Conservation (phyloP, 2,888 invertebrate genomes). For the Drosophila setosimentum region DNA sequence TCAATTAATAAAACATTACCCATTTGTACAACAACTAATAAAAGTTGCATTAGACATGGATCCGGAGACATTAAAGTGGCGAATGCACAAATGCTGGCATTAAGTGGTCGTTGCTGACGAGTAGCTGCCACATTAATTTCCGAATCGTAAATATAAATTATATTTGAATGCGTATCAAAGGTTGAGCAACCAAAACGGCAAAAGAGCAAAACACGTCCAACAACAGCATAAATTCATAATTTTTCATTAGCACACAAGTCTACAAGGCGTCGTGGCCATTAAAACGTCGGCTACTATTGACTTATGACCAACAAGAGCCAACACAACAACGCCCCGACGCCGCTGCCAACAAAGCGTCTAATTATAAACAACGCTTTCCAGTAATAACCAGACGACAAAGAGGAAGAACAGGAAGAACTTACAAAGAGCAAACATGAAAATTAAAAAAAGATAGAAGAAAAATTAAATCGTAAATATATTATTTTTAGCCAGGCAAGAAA, state of each 20-base stretch:
- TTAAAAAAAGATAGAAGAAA: constrained; percentile 20
- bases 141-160: constrained; percentile 48
- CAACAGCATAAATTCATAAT: constrained; percentile 65
- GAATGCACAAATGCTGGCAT: constrained; percentile 24
- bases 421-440: constrained; percentile 56
- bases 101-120: constrained; percentile 35
- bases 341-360: constrained; percentile 51
- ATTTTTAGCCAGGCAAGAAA: constrained; percentile 60
- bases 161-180: constrained; percentile 35
- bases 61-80: constrained; percentile 30
- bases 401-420: constrained; percentile 46
- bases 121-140: constrained; percentile 55
- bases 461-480: constrained; percentile 71
- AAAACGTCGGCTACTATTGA: constrained; percentile 77
- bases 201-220: constrained; percentile 10
- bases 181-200: constrained; percentile 2
- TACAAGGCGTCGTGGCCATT: constrained; percentile 51
- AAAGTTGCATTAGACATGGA: constrained; percentile 42
- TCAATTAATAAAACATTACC: constrained; percentile 70
- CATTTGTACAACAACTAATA: constrained; percentile 47
- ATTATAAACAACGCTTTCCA: constrained; percentile 62
- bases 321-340: constrained; percentile 24
- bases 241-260: constrained; percentile 73
- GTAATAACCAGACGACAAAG: constrained; percentile 7
- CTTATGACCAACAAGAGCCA: constrained; percentile 64